Base-by-base conservation (phyloP, 2,888 invertebrate species). In the Subacronicta megacephala region DNA sequence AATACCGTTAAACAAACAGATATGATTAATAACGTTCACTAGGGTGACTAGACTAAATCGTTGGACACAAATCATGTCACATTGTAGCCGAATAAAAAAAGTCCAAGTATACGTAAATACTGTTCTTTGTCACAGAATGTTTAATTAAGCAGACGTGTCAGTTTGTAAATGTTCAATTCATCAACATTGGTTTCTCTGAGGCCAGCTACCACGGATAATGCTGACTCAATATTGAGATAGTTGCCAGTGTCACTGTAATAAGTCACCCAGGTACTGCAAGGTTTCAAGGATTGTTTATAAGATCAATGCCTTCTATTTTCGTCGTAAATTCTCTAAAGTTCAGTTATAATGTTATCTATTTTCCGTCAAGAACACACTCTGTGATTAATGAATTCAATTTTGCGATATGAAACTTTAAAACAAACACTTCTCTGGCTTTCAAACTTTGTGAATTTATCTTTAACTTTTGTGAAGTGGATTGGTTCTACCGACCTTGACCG, bases 401-500 rank as follows among this genome's bases (percentile, higher is more conserved):
- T 43, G 9, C 43, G 44, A 18, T n/a, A 36, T 26, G 26, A 43
- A 68, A 54, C 62, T 65, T 57, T 36, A 42, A 17, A 43, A 40
- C 43, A 35, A 70, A 65, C 43, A 70, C 46, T 62, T 35, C 49
- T 44, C 31, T 16, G 38, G 37, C 13, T 70, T 70, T 47, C 33
- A 57, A 63, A 70, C 50, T 69, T 36, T 15, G 50, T 33, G 33
- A 47, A 70, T 64, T 70, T 64, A 68, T 47, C 16, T n/a, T n/a
- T n/a, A n/a, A n/a, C n/a, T n/a, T n/a, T n/a, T n/a, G n/a, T n/a
- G n/a, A 54, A 60, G 37, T 61, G 42, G 62, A 37, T 45, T 35
- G 33, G 42, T 29, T 13, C n/a, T n/a, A n/a, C n/a, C n/a, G 43
- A 44, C 67, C 67, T 71, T 68, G 67, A 60, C 72, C 72, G 44